A percentile compares a stretch with the other conserved stretches of the same genome.
phyloP scores from a whole-genome alignment of 2,797 vertebrate genomes.

The Muraenolepis orangiensis region DNA sequence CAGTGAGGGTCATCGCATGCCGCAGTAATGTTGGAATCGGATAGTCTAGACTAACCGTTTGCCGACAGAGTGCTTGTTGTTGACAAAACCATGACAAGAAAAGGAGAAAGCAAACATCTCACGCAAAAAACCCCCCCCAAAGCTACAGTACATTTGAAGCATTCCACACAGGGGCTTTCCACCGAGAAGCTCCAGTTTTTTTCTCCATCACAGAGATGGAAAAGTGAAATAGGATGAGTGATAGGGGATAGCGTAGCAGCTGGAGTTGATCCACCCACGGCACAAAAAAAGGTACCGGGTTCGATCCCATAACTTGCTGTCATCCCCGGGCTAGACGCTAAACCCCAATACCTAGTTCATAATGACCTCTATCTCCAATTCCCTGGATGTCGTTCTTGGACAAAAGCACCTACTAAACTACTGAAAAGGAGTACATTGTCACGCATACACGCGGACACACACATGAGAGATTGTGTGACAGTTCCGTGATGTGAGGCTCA shows the following conservation, averaged over 20 bases:
- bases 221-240: background rate
- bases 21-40: background rate
- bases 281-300: background rate
- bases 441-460: background rate
- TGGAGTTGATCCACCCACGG: background rate
- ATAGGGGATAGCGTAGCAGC: background rate
- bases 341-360: background rate
- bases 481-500: too few relatives aligned
- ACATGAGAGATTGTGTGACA: background rate
- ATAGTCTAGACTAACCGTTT: conserved; percentile 4
- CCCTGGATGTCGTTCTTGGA: background rate
- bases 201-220: background rate
- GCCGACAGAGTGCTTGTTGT: background rate
- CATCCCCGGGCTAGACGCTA: background rate
- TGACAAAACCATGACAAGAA: background rate
- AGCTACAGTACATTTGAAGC: too few relatives aligned
- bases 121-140: too few relatives aligned
- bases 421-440: background rate
- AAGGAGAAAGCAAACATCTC: too few relatives aligned
- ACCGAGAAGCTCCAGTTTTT: background rate
- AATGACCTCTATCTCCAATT: background rate
- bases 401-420: too few relatives aligned
- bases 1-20: background rate
- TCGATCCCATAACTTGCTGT: background rate
- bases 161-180: background rate